Evolutionary conservation across 1,140 invertebrate genomes (phyloP), one percentile per base, ranked within the genome.

Genomic region (Drosophila santomea): DNA sequence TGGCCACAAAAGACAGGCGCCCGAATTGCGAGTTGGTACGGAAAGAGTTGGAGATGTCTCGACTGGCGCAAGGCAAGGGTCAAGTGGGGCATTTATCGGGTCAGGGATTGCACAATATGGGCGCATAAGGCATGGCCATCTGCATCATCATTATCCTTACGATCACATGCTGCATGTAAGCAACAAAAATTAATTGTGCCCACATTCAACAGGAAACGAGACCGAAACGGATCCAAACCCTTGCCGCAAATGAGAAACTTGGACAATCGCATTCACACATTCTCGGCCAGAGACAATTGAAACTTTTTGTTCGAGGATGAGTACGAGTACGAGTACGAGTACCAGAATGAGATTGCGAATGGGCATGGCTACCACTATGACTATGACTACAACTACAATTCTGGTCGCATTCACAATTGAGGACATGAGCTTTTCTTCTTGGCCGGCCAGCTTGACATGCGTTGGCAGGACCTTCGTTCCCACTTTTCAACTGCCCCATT

Each of bases 201-300:
- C 71, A 72, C 82, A 88, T 79, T 83, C 83, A 86, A 88, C 79
- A 88, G 75, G 81, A 85, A 77, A 39, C 15, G 12, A 45, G 52
- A 45, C 54, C 69, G 67, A 57, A 59, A 50, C 54, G 51, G 73
- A 75, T 74, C 60, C 61, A 45, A 54, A 6, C 14, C 48, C 60
- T 58, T 54, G 63, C 54, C 48, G 62, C 59, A 72, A 61, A 59
- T 77, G 69, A 63, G 77, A 72, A 88, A 88, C 79, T 86, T 79
- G 69, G 77, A 76, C 79, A 86, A 88, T 86, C 83, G 57, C 82
- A 88, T 86, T 82, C 79, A 66, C 83, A 86, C 83, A 88, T 88
- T 73, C 71, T 88, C 83, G 45, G 71, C 66, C 82, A 75, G 51
- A 79, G 75, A 82, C 83, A 86, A 86, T 83, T 88, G 83, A 86